phyloP scores from a whole-genome alignment of 2,888 invertebrate species.

The Apotomis capreana region DNA sequence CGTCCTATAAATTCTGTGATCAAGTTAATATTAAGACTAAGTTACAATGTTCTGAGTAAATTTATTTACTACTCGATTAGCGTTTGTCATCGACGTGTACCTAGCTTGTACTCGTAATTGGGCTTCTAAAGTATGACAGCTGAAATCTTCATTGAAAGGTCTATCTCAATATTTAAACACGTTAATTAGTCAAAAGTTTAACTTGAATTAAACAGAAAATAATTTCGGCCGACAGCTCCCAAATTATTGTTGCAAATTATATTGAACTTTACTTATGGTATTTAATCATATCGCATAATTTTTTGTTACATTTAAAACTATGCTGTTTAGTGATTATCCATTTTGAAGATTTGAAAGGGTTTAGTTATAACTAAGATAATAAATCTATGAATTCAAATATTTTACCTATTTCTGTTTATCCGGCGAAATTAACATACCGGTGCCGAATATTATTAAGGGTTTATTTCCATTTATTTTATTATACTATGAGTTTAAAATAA shows the following conservation, averaged over 20 bases:
- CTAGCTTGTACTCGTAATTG: neutral
- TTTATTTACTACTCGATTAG: neutral
- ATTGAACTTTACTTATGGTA: neutral
- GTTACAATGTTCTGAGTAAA: neutral
- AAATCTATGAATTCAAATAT: too few relatives aligned
- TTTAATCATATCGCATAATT: neutral
- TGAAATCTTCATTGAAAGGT: slow-evolving; percentile 10
- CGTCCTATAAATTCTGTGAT: too few relatives aligned
- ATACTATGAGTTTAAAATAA: too few relatives aligned
- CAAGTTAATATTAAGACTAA: too few relatives aligned
- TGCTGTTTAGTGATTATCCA: too few relatives aligned
- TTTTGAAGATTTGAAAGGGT: too few relatives aligned
- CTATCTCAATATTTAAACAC: slow-evolving; percentile 16
- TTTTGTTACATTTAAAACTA: neutral
- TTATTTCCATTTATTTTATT: too few relatives aligned
- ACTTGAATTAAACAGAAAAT: neutral
- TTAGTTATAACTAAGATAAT: too few relatives aligned
- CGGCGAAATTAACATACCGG: too few relatives aligned
- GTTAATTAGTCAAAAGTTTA: slow-evolving; percentile 5
- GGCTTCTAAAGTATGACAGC: slow-evolving; percentile 17
- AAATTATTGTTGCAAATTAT: neutral
- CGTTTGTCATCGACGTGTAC: slow-evolving; percentile 2
- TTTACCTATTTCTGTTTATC: too few relatives aligned
- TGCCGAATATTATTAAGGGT: too few relatives aligned
- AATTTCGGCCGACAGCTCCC: neutral